A percentile compares a stretch with the other conserved stretches of the same genome.
These are phyloP conservation scores for Empis livida DNA, from an alignment of 2,888 invertebrate genomes.

Conservation along the genomic window DNA sequence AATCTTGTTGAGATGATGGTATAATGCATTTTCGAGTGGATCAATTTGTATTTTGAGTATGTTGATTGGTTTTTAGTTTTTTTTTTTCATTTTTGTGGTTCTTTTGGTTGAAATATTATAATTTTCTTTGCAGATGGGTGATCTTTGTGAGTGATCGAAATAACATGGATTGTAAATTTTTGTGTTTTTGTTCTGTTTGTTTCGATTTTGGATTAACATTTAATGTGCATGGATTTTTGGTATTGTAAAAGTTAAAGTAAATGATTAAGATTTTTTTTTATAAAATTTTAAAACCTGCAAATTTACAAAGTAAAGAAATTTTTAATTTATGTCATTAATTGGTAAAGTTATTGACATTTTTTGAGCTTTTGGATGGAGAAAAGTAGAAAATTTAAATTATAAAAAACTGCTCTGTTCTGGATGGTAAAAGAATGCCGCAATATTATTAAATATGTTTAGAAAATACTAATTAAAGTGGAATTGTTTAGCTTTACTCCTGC, in stretches of 20 bases:
- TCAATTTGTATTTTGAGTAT: slow-evolving; percentile 23
- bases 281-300: too few species aligned
- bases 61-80: background rate
- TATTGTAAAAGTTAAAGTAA: background rate
- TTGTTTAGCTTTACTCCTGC: too few species aligned
- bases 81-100: background rate
- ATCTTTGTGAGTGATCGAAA: background rate
- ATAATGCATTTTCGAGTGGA: slow-evolving; percentile 29
- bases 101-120: background rate
- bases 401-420: too few species aligned
- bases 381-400: too few species aligned
- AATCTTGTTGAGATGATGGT: slow-evolving; percentile 10
- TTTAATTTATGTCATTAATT: slow-evolving; percentile 6
- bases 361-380: too few species aligned
- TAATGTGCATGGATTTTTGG: background rate
- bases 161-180: too few species aligned
- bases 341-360: slow-evolving; percentile 9
- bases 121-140: background rate
- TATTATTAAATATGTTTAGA: too few species aligned
- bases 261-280: too few species aligned
- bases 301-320: background rate
- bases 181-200: background rate
- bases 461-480: too few species aligned
- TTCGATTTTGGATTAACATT: slow-evolving; percentile 10
- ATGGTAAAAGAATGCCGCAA: too few species aligned